Evolutionary conservation across 2,888 invertebrate genomes (phyloP), one percentile per base, ranked within the genome.

Genomic region (Stenotaenia linearis): DNA sequence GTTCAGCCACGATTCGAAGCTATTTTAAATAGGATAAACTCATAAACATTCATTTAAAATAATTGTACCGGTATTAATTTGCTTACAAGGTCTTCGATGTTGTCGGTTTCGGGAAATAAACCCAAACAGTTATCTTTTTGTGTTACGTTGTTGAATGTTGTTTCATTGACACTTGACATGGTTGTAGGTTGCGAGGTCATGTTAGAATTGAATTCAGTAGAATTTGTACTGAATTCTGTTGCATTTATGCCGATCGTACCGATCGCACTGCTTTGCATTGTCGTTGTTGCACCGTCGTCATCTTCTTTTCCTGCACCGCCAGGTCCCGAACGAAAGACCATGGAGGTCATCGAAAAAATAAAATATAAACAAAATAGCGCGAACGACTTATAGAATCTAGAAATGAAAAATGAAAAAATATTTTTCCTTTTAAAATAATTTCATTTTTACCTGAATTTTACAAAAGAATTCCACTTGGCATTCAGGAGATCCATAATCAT

Each of bases 381-480:
- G 86, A 98, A 97, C 85, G 97, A 94, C 5, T 93, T 90, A 86
- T 97, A 97, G 87, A 98, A 97, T 81, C 97, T 94, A 86, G 56
- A 87, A 56, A 56, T 56, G 12, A n/a, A 21, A 56, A 56, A 6
- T 56, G 4, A 56, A 4, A 21, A 56, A 56, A n/a, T n/a, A n/a
- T n/a, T n/a, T n/a, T n/a, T 2, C 0, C 12, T 28, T 3, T 25
- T 18, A n/a, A 15, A 10, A n/a, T 32, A 10, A 28, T n/a, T 7
- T 12, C 1, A 32, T 28, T 30, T 1, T 28, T 75, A 89, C 89
- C 89, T 87, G 82, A 92, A 93, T 87, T 95, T 96, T 1, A 96
- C 96, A 86, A 97, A 98, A 0, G 97, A 94, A 84, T 97, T 95
- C 98, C 98, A 99, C 88, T 99, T 99, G 2, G 97, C 96, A 85